Evolutionary conservation across 1,140 invertebrate genomes (phyloP).

Genomic region (Drosophila teissieri): DNA sequence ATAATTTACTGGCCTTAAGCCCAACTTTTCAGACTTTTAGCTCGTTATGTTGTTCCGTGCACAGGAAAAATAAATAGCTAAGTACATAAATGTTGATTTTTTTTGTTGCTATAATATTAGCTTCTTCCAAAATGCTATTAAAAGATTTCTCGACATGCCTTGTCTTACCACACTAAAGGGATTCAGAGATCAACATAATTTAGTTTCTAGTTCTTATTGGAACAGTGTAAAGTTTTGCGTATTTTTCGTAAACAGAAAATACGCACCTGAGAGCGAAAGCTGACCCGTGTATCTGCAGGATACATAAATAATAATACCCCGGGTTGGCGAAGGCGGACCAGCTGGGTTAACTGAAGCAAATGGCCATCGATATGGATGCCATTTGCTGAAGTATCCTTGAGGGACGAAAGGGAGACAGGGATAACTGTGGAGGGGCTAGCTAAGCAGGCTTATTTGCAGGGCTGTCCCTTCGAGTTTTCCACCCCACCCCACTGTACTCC

Average conservation of each 20-base stretch:
- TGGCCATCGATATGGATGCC: constrained; percentile 57
- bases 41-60: neutral
- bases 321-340: constrained; percentile 4
- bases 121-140: too few species aligned
- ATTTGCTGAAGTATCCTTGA: constrained; percentile 64
- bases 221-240: neutral
- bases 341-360: constrained; percentile 21
- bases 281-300: constrained; percentile 38
- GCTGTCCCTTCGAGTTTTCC: constrained; percentile 7
- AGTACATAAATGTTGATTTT: neutral
- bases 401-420: neutral
- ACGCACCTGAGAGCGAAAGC: constrained; percentile 63
- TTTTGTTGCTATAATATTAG: too few species aligned
- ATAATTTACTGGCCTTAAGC: constrained; percentile 28
- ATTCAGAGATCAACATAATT: neutral
- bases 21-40: constrained; percentile 26
- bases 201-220: neutral
- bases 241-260: constrained; percentile 32
- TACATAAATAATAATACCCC: constrained; percentile 73
- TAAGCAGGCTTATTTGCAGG: constrained; percentile 66
- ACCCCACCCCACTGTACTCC: constrained; percentile 1
- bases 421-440: constrained; percentile 9
- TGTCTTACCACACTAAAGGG: too few species aligned
- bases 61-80: neutral
- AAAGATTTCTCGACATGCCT: too few species aligned